Evolutionary conservation across 1,140 invertebrate genomes (phyloP).

Genomic region (Pachypeltis micranthus): DNA sequence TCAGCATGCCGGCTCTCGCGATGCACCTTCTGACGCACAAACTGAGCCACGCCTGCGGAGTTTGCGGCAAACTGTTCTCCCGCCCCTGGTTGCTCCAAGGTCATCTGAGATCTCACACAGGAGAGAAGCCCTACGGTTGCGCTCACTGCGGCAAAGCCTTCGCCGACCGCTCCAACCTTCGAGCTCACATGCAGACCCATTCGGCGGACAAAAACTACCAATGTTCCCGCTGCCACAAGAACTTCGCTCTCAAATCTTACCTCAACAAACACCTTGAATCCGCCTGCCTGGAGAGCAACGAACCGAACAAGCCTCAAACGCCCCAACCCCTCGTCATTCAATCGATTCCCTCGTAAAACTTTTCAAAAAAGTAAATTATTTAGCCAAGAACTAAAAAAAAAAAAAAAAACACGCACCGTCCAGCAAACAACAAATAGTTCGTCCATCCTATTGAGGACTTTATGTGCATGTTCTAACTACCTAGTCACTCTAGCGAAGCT

Average conservation of each 20-base stretch:
- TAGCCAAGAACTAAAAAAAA: too few species aligned
- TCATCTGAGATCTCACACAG: slow-evolving; percentile 91
- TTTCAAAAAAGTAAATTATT: too few species aligned
- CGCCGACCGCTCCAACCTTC: slow-evolving; percentile 86
- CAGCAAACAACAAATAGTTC: slow-evolving; percentile 5
- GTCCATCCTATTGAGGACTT: slow-evolving; percentile 10
- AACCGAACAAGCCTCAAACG: slow-evolving; percentile 19
- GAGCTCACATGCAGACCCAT: slow-evolving; percentile 91
- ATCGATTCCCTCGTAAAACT: not conserved
- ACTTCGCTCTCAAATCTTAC: slow-evolving; percentile 93
- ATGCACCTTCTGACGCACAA: slow-evolving; percentile 94
- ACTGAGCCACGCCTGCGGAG: slow-evolving; percentile 77
- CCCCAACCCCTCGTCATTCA: slow-evolving; percentile 1
- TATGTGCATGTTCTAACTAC: slow-evolving; percentile 1
- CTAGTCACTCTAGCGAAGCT: slow-evolving; percentile 15
- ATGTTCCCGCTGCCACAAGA: slow-evolving; percentile 80
- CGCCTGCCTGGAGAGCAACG: slow-evolving; percentile 57
- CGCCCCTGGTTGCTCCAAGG: slow-evolving; percentile 86
- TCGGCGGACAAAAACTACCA: slow-evolving; percentile 80
- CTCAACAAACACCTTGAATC: slow-evolving; percentile 94
- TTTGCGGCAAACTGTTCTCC: slow-evolving; percentile 88
- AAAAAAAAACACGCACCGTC: slow-evolving; percentile 7
- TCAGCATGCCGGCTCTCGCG: slow-evolving; percentile 91
- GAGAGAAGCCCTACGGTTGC: slow-evolving; percentile 97
- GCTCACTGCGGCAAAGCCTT: slow-evolving; percentile 98